Percentiles rank a stretch among this genome's conserved stretches.
Conservation (phyloP, 2,113 vertebrate genomes). For the Tylochromis polylepis region DNA sequence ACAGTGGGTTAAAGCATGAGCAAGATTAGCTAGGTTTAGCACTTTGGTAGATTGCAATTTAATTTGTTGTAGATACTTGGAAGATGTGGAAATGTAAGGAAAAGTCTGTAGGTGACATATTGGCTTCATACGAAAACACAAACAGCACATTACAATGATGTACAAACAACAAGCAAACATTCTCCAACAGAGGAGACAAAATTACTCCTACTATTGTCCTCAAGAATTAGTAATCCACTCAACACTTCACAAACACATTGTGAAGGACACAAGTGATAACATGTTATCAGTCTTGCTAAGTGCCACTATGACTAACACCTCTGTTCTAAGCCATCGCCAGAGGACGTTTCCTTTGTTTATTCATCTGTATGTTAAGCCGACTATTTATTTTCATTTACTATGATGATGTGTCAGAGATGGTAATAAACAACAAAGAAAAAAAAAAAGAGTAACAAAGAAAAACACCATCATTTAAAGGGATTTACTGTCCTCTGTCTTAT, state of each 20-base stretch:
- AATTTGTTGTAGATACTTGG: not conserved
- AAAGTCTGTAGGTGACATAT: not conserved
- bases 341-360: conserved; percentile 52
- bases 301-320: conserved; percentile 23
- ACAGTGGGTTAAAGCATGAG: not conserved
- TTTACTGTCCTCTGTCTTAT: conserved; percentile 60
- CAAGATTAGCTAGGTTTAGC: not conserved
- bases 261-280: conserved; percentile 42
- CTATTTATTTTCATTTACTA: conserved; percentile 57
- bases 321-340: conserved; percentile 18
- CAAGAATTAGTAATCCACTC: conserved; percentile 15
- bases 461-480: conserved; percentile 49
- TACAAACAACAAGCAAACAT: not conserved
- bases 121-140: not conserved
- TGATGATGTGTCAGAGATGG: conserved; percentile 32
- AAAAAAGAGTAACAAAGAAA: conserved; percentile 36
- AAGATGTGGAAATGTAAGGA: not conserved
- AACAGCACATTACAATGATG: conserved; percentile 1
- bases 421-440: conserved; percentile 49
- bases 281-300: conserved; percentile 43
- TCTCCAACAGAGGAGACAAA: not conserved
- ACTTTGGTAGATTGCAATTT: not conserved
- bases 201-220: not conserved
- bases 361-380: conserved; percentile 31
- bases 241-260: conserved; percentile 13